Evolutionary conservation across 1,140 invertebrate genomes (phyloP).

Genomic region (Ptiloglossa arizonensis): DNA sequence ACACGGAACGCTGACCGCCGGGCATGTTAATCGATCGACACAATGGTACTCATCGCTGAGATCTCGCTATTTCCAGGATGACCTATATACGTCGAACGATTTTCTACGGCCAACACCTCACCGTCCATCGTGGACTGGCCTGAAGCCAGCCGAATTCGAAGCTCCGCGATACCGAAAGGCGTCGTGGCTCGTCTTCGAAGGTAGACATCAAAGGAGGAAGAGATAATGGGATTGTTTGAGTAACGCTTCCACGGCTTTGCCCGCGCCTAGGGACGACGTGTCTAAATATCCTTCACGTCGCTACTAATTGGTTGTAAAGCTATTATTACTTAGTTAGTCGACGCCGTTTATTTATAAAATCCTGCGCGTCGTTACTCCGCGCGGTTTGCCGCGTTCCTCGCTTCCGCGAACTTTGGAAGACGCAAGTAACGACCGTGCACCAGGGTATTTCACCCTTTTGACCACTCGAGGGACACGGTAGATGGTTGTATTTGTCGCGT

Average conservation of each 20-base stretch:
- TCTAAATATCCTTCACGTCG: conserved; percentile 14
- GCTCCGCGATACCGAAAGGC: conserved; percentile 6
- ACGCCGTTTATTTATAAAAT: not conserved
- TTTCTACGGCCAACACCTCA: conserved; percentile 47
- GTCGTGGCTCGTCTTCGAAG: not conserved
- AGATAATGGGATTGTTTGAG: conserved; percentile 46
- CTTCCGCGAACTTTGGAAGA: not conserved
- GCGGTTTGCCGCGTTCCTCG: not conserved
- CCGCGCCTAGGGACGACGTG: too few relatives aligned
- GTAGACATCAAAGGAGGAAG: conserved; percentile 23
- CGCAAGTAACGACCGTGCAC: too few relatives aligned
- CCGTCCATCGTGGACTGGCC: conserved; percentile 30
- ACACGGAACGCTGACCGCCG: not conserved
- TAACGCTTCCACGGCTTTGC: conserved; percentile 30
- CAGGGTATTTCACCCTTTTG: too few relatives aligned
- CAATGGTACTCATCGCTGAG: conserved; percentile 55
- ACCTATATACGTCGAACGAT: conserved; percentile 62
- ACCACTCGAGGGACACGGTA: too few relatives aligned
- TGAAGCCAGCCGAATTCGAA: conserved; percentile 28
- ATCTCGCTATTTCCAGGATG: conserved; percentile 63
- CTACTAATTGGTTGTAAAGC: conserved; percentile 15
- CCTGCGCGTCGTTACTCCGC: not conserved
- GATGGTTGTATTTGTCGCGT: too few relatives aligned
- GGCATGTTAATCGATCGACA: conserved; percentile 50
- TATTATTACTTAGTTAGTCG: conserved; percentile 18